Conservation (phyloP, 2,797 vertebrate genomes). For the Smutsia gigantea region DNA sequence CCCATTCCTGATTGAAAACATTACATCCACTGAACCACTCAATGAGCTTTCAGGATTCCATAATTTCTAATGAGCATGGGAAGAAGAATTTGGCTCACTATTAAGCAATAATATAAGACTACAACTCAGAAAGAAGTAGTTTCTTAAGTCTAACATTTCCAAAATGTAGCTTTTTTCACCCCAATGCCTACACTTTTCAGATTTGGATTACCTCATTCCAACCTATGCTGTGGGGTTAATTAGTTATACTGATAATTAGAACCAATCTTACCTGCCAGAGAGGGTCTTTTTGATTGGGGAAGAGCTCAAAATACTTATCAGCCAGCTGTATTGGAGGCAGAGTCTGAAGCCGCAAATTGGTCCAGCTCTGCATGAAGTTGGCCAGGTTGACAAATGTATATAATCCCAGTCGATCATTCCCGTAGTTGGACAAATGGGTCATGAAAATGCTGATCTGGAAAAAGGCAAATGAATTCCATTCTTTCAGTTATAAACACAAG, state of each 20-base stretch:
- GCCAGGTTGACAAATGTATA: constrained; percentile 98
- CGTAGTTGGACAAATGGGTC: constrained; percentile 92
- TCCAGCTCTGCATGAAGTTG: constrained; percentile 97
- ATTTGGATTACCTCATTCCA: not conserved
- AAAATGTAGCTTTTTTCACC: not conserved
- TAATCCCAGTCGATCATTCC: constrained; percentile 91
- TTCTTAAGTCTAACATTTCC: not conserved
- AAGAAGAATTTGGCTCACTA: not conserved
- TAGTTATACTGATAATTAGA: not conserved
- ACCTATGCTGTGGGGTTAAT: not conserved
- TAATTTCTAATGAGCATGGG: not conserved
- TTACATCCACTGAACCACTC: not conserved
- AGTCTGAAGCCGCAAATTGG: constrained; percentile 94
- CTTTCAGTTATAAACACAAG: not conserved
- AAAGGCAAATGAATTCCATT: constrained; percentile 13
- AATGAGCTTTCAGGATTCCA: not conserved
- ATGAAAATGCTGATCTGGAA: constrained; percentile 97
- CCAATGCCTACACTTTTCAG: not conserved
- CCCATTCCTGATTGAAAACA: not conserved
- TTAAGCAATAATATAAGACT: not conserved
- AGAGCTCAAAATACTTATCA: constrained; percentile 96
- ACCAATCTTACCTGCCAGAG: constrained; percentile 94
- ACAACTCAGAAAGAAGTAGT: not conserved
- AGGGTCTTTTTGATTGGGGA: constrained; percentile 96
- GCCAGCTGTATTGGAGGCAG: constrained; percentile 95